These are phyloP conservation scores for Dromius quadrimaculatus DNA, from an alignment of 2,888 invertebrate genomes.

Conservation along the genomic window DNA sequence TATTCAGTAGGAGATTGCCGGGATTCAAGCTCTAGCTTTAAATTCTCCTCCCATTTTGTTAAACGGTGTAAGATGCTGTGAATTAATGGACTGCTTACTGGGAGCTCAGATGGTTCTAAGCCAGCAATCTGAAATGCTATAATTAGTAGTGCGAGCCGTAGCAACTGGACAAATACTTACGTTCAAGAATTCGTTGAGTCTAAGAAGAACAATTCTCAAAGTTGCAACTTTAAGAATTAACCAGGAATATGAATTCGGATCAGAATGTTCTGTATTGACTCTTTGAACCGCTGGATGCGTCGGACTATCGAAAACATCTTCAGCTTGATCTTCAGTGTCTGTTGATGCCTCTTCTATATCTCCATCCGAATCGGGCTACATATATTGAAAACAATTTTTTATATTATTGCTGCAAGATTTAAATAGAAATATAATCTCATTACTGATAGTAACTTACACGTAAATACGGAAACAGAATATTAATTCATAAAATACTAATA, in stretches of 20 bases:
- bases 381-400: not conserved
- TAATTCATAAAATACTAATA: not conserved
- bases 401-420: no score
- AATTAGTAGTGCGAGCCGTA: not conserved
- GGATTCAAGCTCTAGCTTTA: conserved; percentile 79
- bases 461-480: not conserved
- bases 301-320: conserved; percentile 80
- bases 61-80: conserved; percentile 89
- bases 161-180: conserved; percentile 59
- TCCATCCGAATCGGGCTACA: conserved; percentile 73
- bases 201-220: conserved; percentile 84
- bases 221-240: conserved; percentile 91
- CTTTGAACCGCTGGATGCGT: conserved; percentile 64
- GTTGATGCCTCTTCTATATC: conserved; percentile 81
- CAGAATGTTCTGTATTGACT: conserved; percentile 85
- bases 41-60: conserved; percentile 87
- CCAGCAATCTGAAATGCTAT: conserved; percentile 62
- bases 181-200: conserved; percentile 86
- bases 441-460: no score
- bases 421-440: no score
- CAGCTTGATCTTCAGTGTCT: conserved; percentile 81
- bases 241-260: conserved; percentile 97
- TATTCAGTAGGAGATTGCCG: conserved; percentile 87
- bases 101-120: conserved; percentile 76
- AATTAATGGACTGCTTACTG: conserved; percentile 93